Conservation (phyloP, 2,888 invertebrate genomes). For the Druceiella hillmani region DNA sequence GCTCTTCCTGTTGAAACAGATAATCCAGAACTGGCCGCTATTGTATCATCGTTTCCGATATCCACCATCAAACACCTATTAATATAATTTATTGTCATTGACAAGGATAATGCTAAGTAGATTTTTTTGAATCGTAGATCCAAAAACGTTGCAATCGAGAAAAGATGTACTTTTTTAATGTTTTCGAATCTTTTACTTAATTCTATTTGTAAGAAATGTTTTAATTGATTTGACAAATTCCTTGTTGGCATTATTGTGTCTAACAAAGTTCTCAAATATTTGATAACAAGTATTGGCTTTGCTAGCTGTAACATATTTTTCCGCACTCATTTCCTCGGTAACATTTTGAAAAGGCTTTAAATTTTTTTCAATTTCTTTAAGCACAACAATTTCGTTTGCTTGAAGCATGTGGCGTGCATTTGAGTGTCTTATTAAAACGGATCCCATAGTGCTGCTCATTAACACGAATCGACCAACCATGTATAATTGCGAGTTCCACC, state of each 20-base stretch:
- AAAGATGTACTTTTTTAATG: slow-evolving; percentile 17
- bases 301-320: slow-evolving; percentile 17
- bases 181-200: slow-evolving; percentile 20
- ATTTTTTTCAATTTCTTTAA: too few species aligned
- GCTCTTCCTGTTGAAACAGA: slow-evolving; percentile 14
- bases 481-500: too few species aligned
- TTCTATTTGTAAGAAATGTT: slow-evolving; percentile 15
- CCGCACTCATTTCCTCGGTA: too few species aligned
- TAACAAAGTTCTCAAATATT: too few species aligned
- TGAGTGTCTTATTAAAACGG: too few species aligned
- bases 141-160: slow-evolving; percentile 15
- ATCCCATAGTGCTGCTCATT: too few species aligned
- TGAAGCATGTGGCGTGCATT: too few species aligned
- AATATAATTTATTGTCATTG: slow-evolving; percentile 19
- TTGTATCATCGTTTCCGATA: slow-evolving; percentile 14
- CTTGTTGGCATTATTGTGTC: slow-evolving; percentile 13
- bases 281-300: slow-evolving; percentile 11
- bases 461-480: too few species aligned
- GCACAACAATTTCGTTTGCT: too few species aligned
- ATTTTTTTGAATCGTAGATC: too few species aligned
- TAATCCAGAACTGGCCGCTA: slow-evolving; percentile 11
- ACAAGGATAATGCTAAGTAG: slow-evolving; percentile 15
- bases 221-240: slow-evolving; percentile 17
- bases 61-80: slow-evolving; percentile 15
- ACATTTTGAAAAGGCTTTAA: too few species aligned